Conservation (phyloP, 2,797 vertebrate species). For the Siniperca undulata region DNA sequence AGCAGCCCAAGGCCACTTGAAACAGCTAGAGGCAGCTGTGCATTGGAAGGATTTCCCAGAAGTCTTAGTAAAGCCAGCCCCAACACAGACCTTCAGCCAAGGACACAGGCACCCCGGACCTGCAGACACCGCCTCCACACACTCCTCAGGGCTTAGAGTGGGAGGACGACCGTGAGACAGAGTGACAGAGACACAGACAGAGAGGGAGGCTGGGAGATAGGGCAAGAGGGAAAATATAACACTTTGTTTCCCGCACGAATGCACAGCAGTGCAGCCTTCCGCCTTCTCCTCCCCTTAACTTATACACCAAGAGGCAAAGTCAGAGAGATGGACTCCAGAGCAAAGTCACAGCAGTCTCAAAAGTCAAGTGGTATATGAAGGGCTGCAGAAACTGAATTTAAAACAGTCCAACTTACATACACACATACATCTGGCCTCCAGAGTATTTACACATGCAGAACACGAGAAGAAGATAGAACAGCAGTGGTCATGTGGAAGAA, state of each 20-base stretch:
- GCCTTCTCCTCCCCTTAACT: constrained; percentile 42
- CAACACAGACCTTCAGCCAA: constrained; percentile 62
- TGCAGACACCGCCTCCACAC: constrained; percentile 37
- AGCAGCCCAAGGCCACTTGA: constrained; percentile 32
- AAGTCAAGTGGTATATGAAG: constrained; percentile 65
- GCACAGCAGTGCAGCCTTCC: constrained; percentile 40
- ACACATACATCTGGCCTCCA: constrained; percentile 3
- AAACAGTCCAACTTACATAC: constrained; percentile 15
- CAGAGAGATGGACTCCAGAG: constrained; percentile 66
- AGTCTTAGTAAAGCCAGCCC: constrained; percentile 56
- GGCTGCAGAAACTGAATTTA: constrained; percentile 39
- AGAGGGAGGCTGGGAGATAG: neutral
- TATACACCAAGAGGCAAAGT: constrained; percentile 70
- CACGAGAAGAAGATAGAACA: neutral
- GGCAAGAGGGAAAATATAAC: constrained; percentile 37
- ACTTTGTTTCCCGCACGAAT: constrained; percentile 60
- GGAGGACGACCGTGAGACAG: constrained; percentile 33
- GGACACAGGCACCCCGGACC: constrained; percentile 44
- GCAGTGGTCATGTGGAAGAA: neutral
- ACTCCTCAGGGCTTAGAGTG: constrained; percentile 43
- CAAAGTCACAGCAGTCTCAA: constrained; percentile 76
- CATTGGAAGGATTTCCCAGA: constrained; percentile 43
- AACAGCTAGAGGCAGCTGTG: constrained; percentile 21
- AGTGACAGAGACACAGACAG: constrained; percentile 37
- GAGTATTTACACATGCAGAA: neutral